Percentiles rank a stretch among this genome's conserved stretches.
Conservation (phyloP, 2,113 vertebrate species). For the Bettongia penicillata region DNA sequence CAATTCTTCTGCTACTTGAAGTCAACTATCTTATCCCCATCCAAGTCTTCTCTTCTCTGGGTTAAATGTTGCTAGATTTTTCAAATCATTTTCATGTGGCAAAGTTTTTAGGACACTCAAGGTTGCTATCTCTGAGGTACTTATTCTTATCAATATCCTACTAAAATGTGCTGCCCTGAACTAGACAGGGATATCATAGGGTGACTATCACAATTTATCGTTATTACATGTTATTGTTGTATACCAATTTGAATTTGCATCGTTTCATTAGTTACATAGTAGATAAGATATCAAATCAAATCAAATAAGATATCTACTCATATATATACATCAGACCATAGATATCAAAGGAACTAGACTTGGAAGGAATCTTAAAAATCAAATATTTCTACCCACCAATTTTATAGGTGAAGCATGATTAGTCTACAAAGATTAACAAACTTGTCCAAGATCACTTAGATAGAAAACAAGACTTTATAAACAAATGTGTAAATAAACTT, state of each 20-base stretch:
- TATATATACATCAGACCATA: neutral
- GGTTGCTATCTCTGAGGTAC: neutral
- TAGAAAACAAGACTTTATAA: neutral
- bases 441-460: neutral
- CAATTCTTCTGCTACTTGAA: too few species aligned
- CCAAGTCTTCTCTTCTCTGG: too few species aligned
- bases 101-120: too few species aligned
- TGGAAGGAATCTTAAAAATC: neutral
- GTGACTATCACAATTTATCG: neutral
- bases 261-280: neutral
- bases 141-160: neutral
- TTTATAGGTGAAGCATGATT: neutral
- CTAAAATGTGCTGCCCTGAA: neutral
- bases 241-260: neutral
- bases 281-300: neutral
- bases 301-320: too few species aligned
- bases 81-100: neutral
- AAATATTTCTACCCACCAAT: neutral
- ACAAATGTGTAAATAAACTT: neutral
- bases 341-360: neutral
- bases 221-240: neutral
- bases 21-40: too few species aligned
- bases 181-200: neutral
- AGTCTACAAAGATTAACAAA: neutral
- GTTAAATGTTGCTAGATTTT: neutral